Base-by-base conservation (phyloP, 37 sponge, comb jelly and placozoan species). In the Amphimedon queenslandica region DNA sequence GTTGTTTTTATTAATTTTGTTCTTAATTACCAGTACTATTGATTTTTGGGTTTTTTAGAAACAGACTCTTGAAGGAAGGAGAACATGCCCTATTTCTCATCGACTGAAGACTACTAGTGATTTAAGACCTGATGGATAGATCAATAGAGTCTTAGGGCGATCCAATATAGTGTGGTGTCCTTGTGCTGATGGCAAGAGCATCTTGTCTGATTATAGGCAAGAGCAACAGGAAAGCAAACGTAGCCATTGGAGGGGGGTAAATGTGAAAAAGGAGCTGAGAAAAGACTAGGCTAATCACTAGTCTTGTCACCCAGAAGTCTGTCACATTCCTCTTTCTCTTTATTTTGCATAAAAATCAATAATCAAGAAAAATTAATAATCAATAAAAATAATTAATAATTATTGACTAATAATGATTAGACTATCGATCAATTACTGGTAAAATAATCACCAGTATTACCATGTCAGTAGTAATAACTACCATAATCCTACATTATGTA, bases 101-200 rank as follows among this genome's bases (percentile, higher is more conserved):
- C 81, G 72, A 39, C 81, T 70, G 0, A 55, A 57, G 36, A 80
- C 81, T 21, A 67, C 72, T 40, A 71, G 37, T 34, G 81, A 72
- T 34, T 72, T 72, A 43, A 80, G 73, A 42, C 81, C 81, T 23
- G 73, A 80, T 32, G 81, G 73, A 56, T 66, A 80, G 58, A 72
- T 80, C 37, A 72, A 72, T 72, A 72, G 73, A 42, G 67, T 80
- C 18, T 67, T 80, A 64, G 81, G 81, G 35, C 72, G 66, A 35
- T 80, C 81, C 25, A 80, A 80, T 67, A 71, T 64, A 67, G 47
- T 71, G 66, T 80, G 81, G 81, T 80, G 81, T 64, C 81, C 81
- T 2, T 80, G 72, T 31, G 65, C 72, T 27, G 81, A 80, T 32
- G 67, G 47, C 38, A 71, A 33, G 36, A 1, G 65, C 2, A 63